Percentiles rank a stretch among this genome's conserved stretches.
These are phyloP conservation scores for Columbina picui DNA, from an alignment of 2,113 vertebrate species.

Conservation along the genomic window DNA sequence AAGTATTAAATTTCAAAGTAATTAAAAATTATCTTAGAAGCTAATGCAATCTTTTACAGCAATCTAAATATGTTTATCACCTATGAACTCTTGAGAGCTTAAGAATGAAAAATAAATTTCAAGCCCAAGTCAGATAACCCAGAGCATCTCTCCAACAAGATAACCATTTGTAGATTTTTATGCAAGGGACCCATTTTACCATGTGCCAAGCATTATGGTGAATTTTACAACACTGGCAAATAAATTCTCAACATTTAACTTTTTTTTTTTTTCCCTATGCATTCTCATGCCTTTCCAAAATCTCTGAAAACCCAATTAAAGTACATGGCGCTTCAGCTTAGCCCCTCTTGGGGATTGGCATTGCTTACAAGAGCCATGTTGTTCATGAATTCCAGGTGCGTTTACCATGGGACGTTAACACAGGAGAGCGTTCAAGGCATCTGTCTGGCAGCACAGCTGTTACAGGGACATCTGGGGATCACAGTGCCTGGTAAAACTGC, in stretches of 20 bases:
- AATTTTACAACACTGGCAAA: neutral
- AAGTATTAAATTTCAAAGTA: neutral
- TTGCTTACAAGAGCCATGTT: neutral
- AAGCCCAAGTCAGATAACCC: neutral
- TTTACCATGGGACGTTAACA: rapidly evolving
- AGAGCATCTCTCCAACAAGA: neutral
- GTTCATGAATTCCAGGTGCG: neutral
- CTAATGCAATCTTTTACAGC: neutral
- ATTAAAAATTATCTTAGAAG: neutral
- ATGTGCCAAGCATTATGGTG: neutral
- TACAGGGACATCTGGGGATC: neutral
- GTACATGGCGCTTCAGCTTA: neutral
- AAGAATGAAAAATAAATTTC: neutral
- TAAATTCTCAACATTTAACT: neutral
- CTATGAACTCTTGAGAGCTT: neutral
- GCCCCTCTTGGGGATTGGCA: no score
- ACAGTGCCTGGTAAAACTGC: neutral
- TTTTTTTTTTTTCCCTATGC: rapidly evolving
- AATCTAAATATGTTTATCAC: neutral
- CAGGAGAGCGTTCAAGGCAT: neutral
- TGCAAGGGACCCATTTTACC: neutral
- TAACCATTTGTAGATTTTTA: neutral
- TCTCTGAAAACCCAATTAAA: neutral
- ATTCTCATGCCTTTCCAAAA: neutral
- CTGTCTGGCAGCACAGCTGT: neutral